Conservation (phyloP, 2,888 invertebrate genomes). For the Himalopsyche anomala region DNA sequence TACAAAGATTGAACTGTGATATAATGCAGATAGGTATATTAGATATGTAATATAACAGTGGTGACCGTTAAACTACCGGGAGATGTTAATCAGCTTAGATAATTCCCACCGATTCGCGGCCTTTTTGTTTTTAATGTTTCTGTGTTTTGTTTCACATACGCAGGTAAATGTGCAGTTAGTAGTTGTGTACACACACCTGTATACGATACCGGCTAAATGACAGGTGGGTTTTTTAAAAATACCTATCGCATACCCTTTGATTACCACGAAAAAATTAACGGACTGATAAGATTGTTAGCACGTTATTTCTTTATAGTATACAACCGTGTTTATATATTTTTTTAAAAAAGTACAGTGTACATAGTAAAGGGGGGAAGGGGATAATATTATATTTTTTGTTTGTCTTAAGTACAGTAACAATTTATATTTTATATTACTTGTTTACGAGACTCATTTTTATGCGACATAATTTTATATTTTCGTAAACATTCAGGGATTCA, state of each 20-base stretch:
- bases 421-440: too few species aligned
- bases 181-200: background rate
- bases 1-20: background rate
- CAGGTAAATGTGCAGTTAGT: background rate
- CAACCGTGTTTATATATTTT: too few species aligned
- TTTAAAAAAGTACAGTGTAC: too few species aligned
- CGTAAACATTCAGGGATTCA: too few species aligned
- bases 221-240: background rate
- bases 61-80: constrained; percentile 40
- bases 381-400: too few species aligned
- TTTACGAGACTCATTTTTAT: too few species aligned
- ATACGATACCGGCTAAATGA: background rate
- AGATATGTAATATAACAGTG: constrained; percentile 21
- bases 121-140: constrained; percentile 42
- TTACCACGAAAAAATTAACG: constrained; percentile 17
- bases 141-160: constrained; percentile 35
- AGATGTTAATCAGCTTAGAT: constrained; percentile 43
- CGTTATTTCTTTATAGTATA: background rate
- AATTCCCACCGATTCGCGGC: constrained; percentile 42
- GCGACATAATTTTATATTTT: too few species aligned
- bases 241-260: constrained; percentile 16
- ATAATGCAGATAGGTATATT: background rate
- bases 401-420: too few species aligned
- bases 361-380: too few species aligned
- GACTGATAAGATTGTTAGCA: constrained; percentile 29